Conservation (phyloP, 2,113 vertebrate species). For the Triplophysa siluroides region DNA sequence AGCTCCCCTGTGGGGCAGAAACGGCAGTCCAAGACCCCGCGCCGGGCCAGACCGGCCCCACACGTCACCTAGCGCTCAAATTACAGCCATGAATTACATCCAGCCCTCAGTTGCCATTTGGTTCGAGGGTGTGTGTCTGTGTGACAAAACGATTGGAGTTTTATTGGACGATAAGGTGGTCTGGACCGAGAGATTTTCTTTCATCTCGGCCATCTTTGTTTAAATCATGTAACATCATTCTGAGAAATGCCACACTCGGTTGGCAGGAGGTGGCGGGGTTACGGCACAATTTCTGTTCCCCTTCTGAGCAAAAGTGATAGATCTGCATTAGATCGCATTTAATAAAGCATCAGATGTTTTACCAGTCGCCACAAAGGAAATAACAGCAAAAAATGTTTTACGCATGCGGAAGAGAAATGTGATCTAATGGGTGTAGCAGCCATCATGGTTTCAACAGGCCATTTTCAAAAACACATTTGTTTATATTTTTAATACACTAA, state of each 20-base stretch:
- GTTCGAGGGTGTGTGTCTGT: slow-evolving; percentile 40
- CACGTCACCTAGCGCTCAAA: slow-evolving; percentile 34
- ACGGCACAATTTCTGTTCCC: not conserved
- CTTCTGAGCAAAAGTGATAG: not conserved
- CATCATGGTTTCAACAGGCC: no score
- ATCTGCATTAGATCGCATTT: slow-evolving; percentile 6
- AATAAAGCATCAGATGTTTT: not conserved
- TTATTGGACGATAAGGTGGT: slow-evolving; percentile 45
- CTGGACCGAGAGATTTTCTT: slow-evolving; percentile 35
- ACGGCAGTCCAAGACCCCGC: slow-evolving; percentile 5
- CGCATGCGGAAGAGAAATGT: not conserved
- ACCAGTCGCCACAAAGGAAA: not conserved
- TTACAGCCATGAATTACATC: slow-evolving; percentile 54
- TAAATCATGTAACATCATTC: slow-evolving; percentile 24
- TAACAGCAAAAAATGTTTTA: not conserved
- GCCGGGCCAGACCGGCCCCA: not conserved
- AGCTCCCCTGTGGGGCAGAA: slow-evolving; percentile 38
- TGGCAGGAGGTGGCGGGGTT: not conserved
- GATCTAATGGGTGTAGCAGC: no score
- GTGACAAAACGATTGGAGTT: slow-evolving; percentile 47
- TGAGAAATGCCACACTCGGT: slow-evolving; percentile 24
- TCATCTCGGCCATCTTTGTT: slow-evolving; percentile 20
- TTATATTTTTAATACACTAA: no score
- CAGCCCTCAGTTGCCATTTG: slow-evolving; percentile 34
- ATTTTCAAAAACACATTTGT: no score